Percentiles rank a stretch among this genome's conserved stretches.
These are phyloP conservation scores for Psammodynastes pulverulentus DNA, from an alignment of 2,113 vertebrate genomes.

Conservation along the genomic window DNA sequence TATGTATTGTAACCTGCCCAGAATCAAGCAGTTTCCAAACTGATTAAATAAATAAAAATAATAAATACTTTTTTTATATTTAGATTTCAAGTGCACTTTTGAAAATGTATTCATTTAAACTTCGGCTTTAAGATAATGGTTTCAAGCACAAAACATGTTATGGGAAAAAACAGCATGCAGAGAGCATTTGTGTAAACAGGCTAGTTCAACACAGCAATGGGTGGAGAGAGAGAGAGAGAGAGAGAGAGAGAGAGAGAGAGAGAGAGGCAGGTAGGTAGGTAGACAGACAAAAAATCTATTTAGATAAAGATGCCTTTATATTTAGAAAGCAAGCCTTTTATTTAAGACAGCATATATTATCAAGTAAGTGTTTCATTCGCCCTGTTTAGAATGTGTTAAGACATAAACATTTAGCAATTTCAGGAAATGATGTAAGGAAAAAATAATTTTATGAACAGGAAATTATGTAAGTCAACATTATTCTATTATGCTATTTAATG, in stretches of 20 bases:
- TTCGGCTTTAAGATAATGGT: background rate
- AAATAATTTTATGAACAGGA: background rate
- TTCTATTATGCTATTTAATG: constrained; percentile 19
- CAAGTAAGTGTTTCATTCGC: background rate
- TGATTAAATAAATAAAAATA: background rate
- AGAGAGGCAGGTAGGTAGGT: too few relatives aligned
- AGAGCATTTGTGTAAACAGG: background rate
- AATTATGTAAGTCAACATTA: background rate
- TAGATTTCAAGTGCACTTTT: background rate
- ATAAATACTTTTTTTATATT: background rate
- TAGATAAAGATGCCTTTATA: background rate
- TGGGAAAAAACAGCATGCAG: background rate
- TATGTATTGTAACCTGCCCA: background rate
- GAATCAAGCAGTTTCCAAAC: background rate
- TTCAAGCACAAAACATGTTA: background rate
- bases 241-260: too few relatives aligned
- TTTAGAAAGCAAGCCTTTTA: background rate
- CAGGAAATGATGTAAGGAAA: background rate
- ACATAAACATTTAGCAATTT: background rate
- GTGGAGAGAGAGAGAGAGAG: too few relatives aligned
- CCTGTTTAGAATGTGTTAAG: background rate
- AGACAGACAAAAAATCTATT: background rate
- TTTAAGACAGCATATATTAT: background rate
- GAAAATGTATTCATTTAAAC: background rate
- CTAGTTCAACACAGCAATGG: background rate